Evolutionary conservation across 2,888 invertebrate genomes (phyloP), one percentile per base, ranked within the genome.

Genomic region (Abrostola tripartita): DNA sequence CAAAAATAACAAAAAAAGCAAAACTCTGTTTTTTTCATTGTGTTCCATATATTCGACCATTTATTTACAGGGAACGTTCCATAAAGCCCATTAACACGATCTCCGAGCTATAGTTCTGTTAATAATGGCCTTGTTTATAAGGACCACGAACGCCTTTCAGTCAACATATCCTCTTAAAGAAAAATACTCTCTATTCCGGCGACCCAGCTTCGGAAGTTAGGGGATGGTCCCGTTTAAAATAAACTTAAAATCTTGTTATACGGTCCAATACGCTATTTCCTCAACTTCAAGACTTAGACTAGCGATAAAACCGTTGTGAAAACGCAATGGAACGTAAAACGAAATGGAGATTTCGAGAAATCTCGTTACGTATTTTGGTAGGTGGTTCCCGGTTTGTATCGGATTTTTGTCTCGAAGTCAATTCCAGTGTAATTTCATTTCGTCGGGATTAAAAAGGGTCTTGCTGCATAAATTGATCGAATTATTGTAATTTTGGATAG

Each of bases 111-210:
- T 91, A 90, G 90, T 89, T 91, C 85, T 91, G 88, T 90, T 91
- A 86, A 88, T 92, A 90, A 92, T 88, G 88, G 88, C 73, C 86
- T 90, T 92, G 92, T 92, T 92, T 92, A 91, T 92, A 89, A 85
- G 79, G 72, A 83, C 78, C 78, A 71, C 68, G 71, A 86, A 85
- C 85, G 79, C 88, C 86, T 84, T 87, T 80, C 67, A 83, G 68
- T 83, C 73, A 77, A 82, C 83, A 82, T 77, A 81, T 79, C 73
- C 80, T 79, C 71, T 75, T 59, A 61, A 70, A 40, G 76, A 78
- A 83, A 85, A 84, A 86, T 76, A 78, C 79, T 78, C 74, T 68
- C 59, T 79, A 74, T 81, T 81, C 66, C 68, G 61, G 71, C 74
- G 61, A 72, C 79, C 72, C 72, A 71, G 61, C 75, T 67, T 62